A percentile compares a stretch with the other conserved stretches of the same genome.
phyloP scores from a whole-genome alignment of 2,113 vertebrate genomes.

The Sinocyclocheilus maitianheensis region DNA sequence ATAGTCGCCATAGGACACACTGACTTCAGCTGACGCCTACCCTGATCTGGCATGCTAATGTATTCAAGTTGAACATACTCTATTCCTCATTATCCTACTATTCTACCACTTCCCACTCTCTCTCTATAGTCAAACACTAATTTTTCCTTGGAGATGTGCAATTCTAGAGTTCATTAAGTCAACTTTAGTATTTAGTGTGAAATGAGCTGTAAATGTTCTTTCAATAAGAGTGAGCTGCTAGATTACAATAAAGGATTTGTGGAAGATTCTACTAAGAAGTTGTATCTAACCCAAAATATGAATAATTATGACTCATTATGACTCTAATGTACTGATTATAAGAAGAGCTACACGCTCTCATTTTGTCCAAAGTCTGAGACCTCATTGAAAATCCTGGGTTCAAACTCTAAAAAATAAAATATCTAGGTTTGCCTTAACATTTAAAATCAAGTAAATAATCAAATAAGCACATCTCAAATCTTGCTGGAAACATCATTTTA shows the following conservation, averaged over 20 bases:
- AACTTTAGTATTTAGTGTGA: slow-evolving; percentile 37
- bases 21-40: neutral
- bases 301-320: neutral
- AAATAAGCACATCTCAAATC: neutral
- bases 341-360: neutral
- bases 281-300: neutral
- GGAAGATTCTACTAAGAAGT: neutral
- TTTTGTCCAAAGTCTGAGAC: neutral
- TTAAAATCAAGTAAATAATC: too few relatives aligned
- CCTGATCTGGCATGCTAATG: slow-evolving; percentile 34
- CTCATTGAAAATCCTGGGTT: neutral
- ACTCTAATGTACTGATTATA: neutral
- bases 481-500: neutral
- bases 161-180: slow-evolving; percentile 28
- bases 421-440: too few relatives aligned
- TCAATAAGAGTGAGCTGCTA: neutral
- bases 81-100: slow-evolving; percentile 11
- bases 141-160: slow-evolving; percentile 27
- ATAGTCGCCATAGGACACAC: neutral
- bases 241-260: neutral
- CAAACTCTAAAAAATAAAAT: neutral
- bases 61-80: slow-evolving; percentile 35
- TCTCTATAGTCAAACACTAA: neutral
- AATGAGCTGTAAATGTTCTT: slow-evolving; percentile 35
- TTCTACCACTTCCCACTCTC: neutral